These are phyloP conservation scores for Strigamia transsilvanica DNA, from an alignment of 2,888 invertebrate species.

Conservation along the genomic window DNA sequence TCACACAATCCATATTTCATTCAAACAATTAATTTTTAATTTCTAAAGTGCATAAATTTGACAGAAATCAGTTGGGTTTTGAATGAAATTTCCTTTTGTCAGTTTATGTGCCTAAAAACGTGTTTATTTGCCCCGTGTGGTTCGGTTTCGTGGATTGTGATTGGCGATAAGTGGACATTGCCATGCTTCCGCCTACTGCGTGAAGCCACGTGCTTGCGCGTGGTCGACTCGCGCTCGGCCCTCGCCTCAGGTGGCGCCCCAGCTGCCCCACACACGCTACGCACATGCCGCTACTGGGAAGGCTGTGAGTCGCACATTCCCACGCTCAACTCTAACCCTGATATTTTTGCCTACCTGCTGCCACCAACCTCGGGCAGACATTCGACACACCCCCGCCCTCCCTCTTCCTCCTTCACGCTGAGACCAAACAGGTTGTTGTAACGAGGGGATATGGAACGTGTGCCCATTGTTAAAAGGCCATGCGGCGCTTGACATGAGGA, in stretches of 20 bases:
- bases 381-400: conserved; percentile 2
- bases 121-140: background rate
- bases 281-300: conserved; percentile 52
- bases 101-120: background rate
- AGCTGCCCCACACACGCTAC: conserved; percentile 52
- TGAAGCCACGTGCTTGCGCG: conserved; percentile 46
- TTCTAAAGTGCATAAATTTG: background rate
- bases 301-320: conserved; percentile 21
- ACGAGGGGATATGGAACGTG: conserved; percentile 16
- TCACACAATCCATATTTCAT: background rate
- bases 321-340: conserved; percentile 40
- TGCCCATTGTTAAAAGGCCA: conserved; percentile 31
- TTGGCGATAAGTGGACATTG: background rate
- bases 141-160: background rate
- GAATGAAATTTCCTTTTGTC: background rate
- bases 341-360: conserved; percentile 25
- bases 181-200: background rate
- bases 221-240: conserved; percentile 38
- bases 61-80: too few species aligned
- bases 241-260: conserved; percentile 49
- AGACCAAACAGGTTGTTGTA: background rate
- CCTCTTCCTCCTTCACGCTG: background rate
- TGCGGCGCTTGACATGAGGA: background rate
- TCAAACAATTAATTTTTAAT: too few species aligned
- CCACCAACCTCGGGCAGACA: conserved; percentile 1